Conservation (phyloP, 1,140 invertebrate species). For the Drosophila saltans region DNA sequence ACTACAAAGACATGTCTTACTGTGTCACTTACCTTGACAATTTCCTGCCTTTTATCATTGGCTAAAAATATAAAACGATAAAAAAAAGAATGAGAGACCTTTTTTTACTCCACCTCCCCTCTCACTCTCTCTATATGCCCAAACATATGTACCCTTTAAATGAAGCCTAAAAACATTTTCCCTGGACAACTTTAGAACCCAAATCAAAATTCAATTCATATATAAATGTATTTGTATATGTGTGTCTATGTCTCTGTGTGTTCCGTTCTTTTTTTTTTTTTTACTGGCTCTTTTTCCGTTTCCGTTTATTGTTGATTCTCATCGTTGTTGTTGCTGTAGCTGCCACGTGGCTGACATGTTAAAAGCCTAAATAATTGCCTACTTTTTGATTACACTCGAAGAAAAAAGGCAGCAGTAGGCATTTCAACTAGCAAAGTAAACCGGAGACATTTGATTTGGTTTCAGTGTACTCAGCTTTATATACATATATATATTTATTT, state of each 20-base stretch:
- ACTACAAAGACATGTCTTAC: not conserved
- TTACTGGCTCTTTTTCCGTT: conserved; percentile 47
- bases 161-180: conserved; percentile 18
- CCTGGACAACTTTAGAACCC: conserved; percentile 37
- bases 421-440: too few species aligned
- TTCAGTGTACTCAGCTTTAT: conserved; percentile 4
- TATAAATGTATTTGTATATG: conserved; percentile 11
- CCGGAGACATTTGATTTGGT: not conserved
- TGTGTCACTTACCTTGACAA: conserved; percentile 12
- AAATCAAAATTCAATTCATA: conserved; percentile 68
- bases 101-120: conserved; percentile 1
- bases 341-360: conserved; percentile 72
- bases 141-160: conserved; percentile 53
- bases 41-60: conserved; percentile 9
- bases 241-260: conserved; percentile 11
- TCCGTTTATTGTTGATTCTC: conserved; percentile 49
- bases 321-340: conserved; percentile 23
- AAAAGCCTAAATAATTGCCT: conserved; percentile 72
- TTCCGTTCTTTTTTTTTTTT: too few species aligned
- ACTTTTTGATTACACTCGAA: conserved; percentile 52
- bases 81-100: not conserved
- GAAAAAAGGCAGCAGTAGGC: not conserved
- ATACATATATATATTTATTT: conserved; percentile 24
- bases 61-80: conserved; percentile 12
- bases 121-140: conserved; percentile 3